Conservation (phyloP, 2,888 invertebrate species). For the Branchipolynoe longqiensis region DNA sequence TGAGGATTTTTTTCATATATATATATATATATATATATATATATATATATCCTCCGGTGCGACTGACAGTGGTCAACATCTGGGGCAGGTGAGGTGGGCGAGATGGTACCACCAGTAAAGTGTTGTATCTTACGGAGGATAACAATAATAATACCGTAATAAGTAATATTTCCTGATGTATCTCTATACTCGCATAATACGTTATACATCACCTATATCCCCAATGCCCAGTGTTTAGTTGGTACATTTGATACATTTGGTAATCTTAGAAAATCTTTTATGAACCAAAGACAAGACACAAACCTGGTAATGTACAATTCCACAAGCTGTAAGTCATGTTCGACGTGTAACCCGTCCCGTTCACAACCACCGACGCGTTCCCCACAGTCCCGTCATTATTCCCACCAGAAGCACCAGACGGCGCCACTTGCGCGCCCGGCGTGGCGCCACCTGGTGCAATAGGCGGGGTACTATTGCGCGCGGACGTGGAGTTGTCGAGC, state of each 20-base stretch:
- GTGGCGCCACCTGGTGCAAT: neutral
- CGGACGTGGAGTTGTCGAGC: neutral
- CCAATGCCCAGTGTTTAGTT: no score
- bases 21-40: no score
- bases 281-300: neutral
- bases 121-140: no score
- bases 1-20: no score
- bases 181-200: no score
- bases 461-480: neutral
- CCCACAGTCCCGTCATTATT: neutral
- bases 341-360: neutral
- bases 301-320: constrained; percentile 31
- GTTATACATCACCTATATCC: no score
- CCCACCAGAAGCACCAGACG: constrained; percentile 7
- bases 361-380: neutral
- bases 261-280: neutral
- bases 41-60: no score
- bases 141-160: no score
- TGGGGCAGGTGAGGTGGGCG: no score
- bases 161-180: no score
- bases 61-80: no score
- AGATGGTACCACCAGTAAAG: no score
- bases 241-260: neutral
- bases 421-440: neutral
- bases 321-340: neutral